Base-by-base conservation (phyloP, 2,797 vertebrate genomes). In the Gephyroberyx darwinii region DNA sequence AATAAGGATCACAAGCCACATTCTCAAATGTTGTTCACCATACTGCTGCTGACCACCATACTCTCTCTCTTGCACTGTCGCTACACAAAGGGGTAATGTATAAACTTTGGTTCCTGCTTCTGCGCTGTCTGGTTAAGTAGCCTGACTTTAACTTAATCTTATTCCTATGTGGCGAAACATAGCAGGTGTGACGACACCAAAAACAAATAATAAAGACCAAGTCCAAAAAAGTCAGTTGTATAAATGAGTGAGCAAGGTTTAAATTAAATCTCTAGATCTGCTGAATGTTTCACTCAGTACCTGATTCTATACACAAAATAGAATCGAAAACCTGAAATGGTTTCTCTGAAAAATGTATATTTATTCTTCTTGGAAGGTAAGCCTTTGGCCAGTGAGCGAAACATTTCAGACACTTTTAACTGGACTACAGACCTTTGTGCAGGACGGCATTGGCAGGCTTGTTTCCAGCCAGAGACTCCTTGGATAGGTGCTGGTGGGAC, bases 401-500 rank as follows among this genome's bases (percentile, higher is more conserved):
- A 31, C 19, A 12, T 20, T 17, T 43, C 43, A 5, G 54, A 70
- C 56, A 56, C 31, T 19, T 61, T 62, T 59, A 57, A 41, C 8
- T 4, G 33, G 37, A 35, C 12, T 20, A 47, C 74, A 78, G 65
- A 99, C 97, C 98, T 95, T 99, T 99, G 92, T 99, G 98, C 86
- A 99, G 94, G 61, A 99, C 98, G 0, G 98, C 97, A 0, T 99
- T 99, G 45, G 97, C 98, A 0, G 98, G 98, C 90, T 99, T 99
- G 92, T 99, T 99, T 51, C 98, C 98, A 0, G 96, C 96, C 7
- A 99, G 93, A 8, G 97, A 98, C 93, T 99, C 98, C 94, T 99
- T 99, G 90, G 96, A 96, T 89, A 99, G 95, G 84, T 99, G 98
- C 92, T 99, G 98, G 92, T 99, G 97, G 78, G 96, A 98, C 92